phyloP scores from a whole-genome alignment of 2,888 invertebrate genomes.

The Lomographa bimaculata region DNA sequence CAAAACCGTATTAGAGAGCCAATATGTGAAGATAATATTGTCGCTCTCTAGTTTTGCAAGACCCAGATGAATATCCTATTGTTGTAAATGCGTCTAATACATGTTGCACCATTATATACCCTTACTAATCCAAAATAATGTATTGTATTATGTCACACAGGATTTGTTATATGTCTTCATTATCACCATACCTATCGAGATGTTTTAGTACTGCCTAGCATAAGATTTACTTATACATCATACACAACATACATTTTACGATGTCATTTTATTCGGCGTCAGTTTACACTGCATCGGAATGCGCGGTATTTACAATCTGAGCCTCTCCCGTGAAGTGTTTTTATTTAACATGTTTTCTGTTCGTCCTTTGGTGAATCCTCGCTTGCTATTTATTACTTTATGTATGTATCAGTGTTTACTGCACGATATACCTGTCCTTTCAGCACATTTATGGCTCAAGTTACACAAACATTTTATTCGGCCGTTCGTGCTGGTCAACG shows the following conservation, averaged over 20 bases:
- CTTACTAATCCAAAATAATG: conserved; percentile 5
- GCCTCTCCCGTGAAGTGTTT: conserved; percentile 68
- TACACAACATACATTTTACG: conserved; percentile 50
- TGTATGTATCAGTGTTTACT: conserved; percentile 70
- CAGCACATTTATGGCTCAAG: conserved; percentile 76
- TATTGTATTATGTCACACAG: conserved; percentile 6
- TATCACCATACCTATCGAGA: conserved; percentile 14
- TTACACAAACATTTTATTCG: conserved; percentile 67
- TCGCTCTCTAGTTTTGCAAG: conserved; percentile 46
- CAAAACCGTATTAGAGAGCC: conserved; percentile 56
- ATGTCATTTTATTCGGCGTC: conserved; percentile 53
- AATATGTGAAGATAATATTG: conserved; percentile 19
- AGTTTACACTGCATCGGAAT: conserved; percentile 71
- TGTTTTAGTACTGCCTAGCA: conserved; percentile 52
- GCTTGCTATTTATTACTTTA: conserved; percentile 73
- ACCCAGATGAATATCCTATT: conserved; percentile 23
- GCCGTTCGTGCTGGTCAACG: conserved; percentile 77
- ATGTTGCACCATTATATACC: conserved; percentile 44
- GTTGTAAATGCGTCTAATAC: conserved; percentile 40
- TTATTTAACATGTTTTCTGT: conserved; percentile 60
- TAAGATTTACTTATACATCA: conserved; percentile 34
- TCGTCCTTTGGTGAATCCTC: conserved; percentile 69
- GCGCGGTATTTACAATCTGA: conserved; percentile 63
- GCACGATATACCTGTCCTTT: conserved; percentile 78
- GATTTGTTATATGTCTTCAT: conserved; percentile 14